A percentile compares a stretch with the other conserved stretches of the same genome.
Conservation (phyloP, 2,888 invertebrate genomes). For the Hylaea fasciaria region DNA sequence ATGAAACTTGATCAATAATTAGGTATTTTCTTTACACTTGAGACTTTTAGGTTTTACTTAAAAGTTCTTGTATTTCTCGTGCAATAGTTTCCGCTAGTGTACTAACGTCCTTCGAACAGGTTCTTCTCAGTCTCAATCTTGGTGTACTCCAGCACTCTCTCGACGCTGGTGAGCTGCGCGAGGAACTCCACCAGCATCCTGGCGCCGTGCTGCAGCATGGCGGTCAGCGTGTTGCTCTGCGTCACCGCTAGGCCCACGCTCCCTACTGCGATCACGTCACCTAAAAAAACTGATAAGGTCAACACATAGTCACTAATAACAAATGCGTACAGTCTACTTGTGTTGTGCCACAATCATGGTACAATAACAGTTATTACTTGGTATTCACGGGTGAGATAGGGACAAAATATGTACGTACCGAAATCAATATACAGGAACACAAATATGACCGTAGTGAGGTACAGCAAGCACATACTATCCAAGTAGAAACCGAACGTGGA, state of each 20-base stretch:
- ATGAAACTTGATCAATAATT: too few species aligned
- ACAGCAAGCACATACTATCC: constrained; percentile 87
- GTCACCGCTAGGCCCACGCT: constrained; percentile 88
- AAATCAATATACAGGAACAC: constrained; percentile 85
- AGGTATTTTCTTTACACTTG: too few species aligned
- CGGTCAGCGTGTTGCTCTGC: constrained; percentile 85
- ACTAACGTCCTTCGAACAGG: constrained; percentile 78
- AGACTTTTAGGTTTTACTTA: too few species aligned
- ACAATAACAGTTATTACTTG: neutral
- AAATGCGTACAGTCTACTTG: neutral
- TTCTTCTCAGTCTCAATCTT: constrained; percentile 86
- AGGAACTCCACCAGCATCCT: constrained; percentile 93
- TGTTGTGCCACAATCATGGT: neutral
- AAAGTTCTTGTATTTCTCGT: too few species aligned
- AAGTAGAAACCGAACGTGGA: constrained; percentile 87
- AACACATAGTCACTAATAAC: neutral
- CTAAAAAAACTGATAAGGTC: constrained; percentile 48
- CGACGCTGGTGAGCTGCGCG: constrained; percentile 92
- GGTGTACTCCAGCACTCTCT: constrained; percentile 93
- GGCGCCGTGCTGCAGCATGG: constrained; percentile 90
- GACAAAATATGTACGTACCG: constrained; percentile 55
- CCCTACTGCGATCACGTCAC: constrained; percentile 76
- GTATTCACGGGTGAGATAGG: neutral
- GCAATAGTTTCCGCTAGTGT: neutral
- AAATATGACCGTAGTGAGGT: constrained; percentile 87